Conservation (phyloP, 1,140 invertebrate genomes). For the Xylocopa sonorina region DNA sequence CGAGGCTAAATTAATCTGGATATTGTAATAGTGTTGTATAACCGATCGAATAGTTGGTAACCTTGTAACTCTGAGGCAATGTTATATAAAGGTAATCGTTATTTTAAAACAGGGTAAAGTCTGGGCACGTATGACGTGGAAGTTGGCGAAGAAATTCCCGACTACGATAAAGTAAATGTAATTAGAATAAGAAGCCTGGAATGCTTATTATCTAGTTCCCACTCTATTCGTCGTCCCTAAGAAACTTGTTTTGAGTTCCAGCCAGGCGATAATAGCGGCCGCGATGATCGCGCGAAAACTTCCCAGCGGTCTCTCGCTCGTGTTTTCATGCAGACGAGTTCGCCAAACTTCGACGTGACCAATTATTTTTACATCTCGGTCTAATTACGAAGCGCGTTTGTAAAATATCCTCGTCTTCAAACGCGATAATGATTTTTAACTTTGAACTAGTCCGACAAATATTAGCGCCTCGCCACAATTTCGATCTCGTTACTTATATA, state of each 20-base stretch:
- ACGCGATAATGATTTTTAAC: not conserved
- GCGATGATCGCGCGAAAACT: conserved; percentile 34
- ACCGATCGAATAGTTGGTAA: too few relatives aligned
- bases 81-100: too few relatives aligned
- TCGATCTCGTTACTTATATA: too few relatives aligned
- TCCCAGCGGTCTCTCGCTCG: not conserved
- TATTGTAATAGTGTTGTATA: too few relatives aligned
- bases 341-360: not conserved
- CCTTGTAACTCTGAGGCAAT: too few relatives aligned
- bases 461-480: too few relatives aligned
- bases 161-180: not conserved
- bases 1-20: too few relatives aligned
- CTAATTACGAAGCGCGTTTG: not conserved
- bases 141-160: not conserved
- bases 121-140: too few relatives aligned
- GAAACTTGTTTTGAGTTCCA: conserved; percentile 44
- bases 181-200: conserved; percentile 18
- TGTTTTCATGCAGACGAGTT: not conserved
- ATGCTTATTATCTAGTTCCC: conserved; percentile 15
- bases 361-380: conserved; percentile 23
- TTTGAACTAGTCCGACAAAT: not conserved
- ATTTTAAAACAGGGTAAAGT: too few relatives aligned
- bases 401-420: not conserved
- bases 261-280: not conserved
- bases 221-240: too few relatives aligned